Conservation (phyloP, 1,140 invertebrate species). For the Drosophila seguyi region DNA sequence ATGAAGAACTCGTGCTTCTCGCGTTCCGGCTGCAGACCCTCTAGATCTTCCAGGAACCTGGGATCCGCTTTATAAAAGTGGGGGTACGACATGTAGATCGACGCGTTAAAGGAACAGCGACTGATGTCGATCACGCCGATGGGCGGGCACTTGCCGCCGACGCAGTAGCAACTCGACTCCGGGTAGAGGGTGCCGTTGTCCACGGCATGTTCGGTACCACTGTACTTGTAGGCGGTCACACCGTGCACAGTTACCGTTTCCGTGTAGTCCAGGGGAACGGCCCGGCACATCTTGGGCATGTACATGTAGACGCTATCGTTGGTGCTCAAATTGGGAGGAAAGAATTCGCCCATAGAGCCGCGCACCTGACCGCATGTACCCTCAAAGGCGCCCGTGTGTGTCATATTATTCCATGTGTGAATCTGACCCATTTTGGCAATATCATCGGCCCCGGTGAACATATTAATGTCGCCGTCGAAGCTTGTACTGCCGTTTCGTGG, state of each 20-base stretch:
- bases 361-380: conserved; percentile 87
- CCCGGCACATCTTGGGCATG: conserved; percentile 90
- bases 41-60: conserved; percentile 87
- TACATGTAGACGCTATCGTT: conserved; percentile 88
- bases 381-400: conserved; percentile 87
- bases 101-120: conserved; percentile 89
- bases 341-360: conserved; percentile 92
- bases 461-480: conserved; percentile 90
- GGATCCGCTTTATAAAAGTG: conserved; percentile 94
- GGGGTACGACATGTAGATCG: conserved; percentile 93
- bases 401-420: conserved; percentile 89
- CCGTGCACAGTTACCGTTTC: conserved; percentile 86
- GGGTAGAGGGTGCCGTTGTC: conserved; percentile 88
- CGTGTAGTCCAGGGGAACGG: conserved; percentile 87
- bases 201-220: conserved; percentile 86
- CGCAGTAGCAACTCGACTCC: conserved; percentile 89
- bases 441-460: conserved; percentile 88
- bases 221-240: conserved; percentile 87
- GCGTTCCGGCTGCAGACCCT: conserved; percentile 89
- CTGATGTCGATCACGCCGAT: conserved; percentile 89
- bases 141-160: conserved; percentile 88
- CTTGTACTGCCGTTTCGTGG: conserved; percentile 90
- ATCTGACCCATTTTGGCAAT: conserved; percentile 89
- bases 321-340: conserved; percentile 88
- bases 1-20: conserved; percentile 90